Conservation (phyloP, 2,888 invertebrate species). For the Eurytoma californica region DNA sequence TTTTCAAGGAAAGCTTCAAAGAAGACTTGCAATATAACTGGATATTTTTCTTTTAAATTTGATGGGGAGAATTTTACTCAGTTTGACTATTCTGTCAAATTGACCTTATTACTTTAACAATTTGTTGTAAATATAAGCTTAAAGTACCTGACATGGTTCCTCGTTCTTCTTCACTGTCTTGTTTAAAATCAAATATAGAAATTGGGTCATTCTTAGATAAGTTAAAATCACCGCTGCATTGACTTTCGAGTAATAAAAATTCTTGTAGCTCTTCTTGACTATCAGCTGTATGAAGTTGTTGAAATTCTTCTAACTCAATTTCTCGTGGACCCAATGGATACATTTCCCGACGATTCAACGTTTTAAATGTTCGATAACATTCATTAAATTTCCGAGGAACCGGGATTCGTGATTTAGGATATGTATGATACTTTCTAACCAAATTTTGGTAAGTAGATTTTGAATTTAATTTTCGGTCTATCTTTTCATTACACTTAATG, state of each 20-base stretch:
- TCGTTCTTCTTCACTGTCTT: conserved; percentile 67
- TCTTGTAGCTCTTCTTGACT: conserved; percentile 81
- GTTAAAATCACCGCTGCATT: conserved; percentile 76
- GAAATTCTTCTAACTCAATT: conserved; percentile 78
- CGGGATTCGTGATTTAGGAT: conserved; percentile 76
- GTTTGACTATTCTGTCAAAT: no score
- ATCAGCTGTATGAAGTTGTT: conserved; percentile 79
- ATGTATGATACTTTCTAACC: conserved; percentile 76
- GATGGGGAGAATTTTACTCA: no score
- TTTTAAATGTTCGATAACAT: conserved; percentile 62
- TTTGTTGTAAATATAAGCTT: conserved; percentile 19
- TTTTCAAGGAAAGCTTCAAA: no score
- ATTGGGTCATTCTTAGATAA: conserved; percentile 75
- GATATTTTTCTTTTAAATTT: no score
- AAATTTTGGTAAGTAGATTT: conserved; percentile 52
- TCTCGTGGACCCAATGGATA: conserved; percentile 79
- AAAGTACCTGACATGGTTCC: conserved; percentile 71
- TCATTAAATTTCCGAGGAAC: conserved; percentile 63
- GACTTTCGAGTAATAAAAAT: conserved; percentile 79
- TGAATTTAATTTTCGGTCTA: conserved; percentile 7
- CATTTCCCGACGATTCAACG: conserved; percentile 70
- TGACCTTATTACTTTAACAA: neutral
- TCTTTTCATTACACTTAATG: neutral
- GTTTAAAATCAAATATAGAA: conserved; percentile 66
- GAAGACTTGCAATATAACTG: no score